Conservation (phyloP, 2,113 vertebrate genomes). For the Pipra filicauda region DNA sequence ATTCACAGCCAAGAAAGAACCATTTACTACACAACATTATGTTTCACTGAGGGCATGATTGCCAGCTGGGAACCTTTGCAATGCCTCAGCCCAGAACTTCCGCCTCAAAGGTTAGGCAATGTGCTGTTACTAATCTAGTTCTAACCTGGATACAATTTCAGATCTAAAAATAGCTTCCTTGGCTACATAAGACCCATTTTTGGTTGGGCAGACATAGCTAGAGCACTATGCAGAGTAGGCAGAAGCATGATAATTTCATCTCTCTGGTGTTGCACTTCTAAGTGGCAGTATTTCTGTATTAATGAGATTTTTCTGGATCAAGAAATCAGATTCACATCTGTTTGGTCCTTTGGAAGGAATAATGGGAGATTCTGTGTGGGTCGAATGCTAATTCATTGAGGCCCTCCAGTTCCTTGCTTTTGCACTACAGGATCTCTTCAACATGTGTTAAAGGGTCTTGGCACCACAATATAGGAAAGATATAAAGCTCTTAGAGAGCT, state of each 20-base stretch:
- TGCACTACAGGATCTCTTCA: not conserved
- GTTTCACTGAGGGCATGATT: not conserved
- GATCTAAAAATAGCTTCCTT: constrained; percentile 46
- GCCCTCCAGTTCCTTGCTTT: not conserved
- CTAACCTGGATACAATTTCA: constrained; percentile 46
- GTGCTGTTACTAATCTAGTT: constrained; percentile 54
- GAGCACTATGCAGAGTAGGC: not conserved
- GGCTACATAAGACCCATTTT: not conserved
- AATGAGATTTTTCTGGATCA: not conserved
- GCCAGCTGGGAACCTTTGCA: constrained; percentile 23
- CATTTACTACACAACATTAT: not conserved
- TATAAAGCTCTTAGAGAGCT: not conserved
- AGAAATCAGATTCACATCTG: not conserved
- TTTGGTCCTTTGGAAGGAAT: not conserved
- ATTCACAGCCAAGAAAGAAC: not conserved
- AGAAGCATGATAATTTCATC: not conserved
- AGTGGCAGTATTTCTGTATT: not conserved
- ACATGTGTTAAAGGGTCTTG: not conserved
- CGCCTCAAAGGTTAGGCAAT: not conserved
- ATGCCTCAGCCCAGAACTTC: constrained; percentile 28
- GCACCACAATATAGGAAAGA: not conserved
- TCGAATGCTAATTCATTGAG: not conserved
- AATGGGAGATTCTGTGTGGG: not conserved
- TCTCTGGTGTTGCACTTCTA: not conserved
- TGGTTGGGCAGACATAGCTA: not conserved